A percentile compares a stretch with the other conserved stretches of the same genome.
Conservation (phyloP, 1,140 invertebrate species). For the Papilio machaon region DNA sequence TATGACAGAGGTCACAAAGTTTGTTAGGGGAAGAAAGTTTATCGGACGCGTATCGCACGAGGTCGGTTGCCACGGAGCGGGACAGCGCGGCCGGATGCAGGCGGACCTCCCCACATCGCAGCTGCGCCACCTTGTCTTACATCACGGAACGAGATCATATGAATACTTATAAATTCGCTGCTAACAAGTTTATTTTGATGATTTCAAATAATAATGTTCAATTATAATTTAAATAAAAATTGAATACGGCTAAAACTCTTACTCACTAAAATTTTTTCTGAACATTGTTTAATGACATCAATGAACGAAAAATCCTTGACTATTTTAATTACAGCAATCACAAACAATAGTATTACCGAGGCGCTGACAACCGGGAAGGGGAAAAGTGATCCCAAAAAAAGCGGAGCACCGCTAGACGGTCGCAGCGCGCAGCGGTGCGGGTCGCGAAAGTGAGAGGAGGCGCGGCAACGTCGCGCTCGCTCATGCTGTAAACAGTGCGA, state of each 20-base stretch:
- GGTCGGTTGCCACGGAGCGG: neutral
- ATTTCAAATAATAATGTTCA: neutral
- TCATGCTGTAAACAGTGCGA: slow-evolving; percentile 78
- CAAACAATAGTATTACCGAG: slow-evolving; percentile 70
- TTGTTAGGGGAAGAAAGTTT: slow-evolving; percentile 18
- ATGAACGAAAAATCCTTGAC: neutral
- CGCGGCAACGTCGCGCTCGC: slow-evolving; percentile 74
- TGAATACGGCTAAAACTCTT: no score
- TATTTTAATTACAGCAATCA: slow-evolving; percentile 42
- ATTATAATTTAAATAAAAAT: no score
- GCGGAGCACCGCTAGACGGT: slow-evolving; percentile 77
- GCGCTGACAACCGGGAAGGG: slow-evolving; percentile 68
- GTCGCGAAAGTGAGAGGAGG: slow-evolving; percentile 80
- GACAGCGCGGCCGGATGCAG: neutral
- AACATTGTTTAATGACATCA: neutral
- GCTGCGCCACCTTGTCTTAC: neutral
- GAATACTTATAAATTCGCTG: neutral
- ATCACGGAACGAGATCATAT: neutral
- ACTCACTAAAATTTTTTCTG: neutral
- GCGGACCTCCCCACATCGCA: neutral
- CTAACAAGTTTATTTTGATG: neutral
- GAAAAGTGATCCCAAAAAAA: slow-evolving; percentile 78
- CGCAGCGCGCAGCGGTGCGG: slow-evolving; percentile 62
- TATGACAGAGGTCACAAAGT: slow-evolving; percentile 10
- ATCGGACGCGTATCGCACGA: neutral